phyloP scores from a whole-genome alignment of 2,113 vertebrate genomes.

The Lophius piscatorius region DNA sequence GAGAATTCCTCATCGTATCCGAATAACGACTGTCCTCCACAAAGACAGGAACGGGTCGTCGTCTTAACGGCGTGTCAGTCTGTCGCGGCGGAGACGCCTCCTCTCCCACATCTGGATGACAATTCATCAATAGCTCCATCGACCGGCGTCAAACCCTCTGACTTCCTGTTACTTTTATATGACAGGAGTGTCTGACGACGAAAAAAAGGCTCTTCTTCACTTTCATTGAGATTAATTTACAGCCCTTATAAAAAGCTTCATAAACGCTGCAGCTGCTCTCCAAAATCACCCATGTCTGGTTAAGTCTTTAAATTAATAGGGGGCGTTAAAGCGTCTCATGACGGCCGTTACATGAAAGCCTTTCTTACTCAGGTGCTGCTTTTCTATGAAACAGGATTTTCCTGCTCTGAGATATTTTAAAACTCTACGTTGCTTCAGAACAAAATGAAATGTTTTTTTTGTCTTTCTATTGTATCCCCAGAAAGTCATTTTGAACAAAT shows the following conservation, averaged over 20 bases:
- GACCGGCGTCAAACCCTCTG: conserved; percentile 38
- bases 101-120: conserved; percentile 60
- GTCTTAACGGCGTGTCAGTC: conserved; percentile 32
- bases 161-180: conserved; percentile 43
- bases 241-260: conserved; percentile 61
- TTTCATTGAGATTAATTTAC: conserved; percentile 55
- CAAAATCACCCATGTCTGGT: conserved; percentile 51
- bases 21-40: conserved; percentile 25
- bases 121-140: conserved; percentile 57
- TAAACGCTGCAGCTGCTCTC: conserved; percentile 66
- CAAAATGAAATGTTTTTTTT: no score
- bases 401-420: no score
- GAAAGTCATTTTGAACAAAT: no score
- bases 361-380: neutral
- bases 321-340: conserved; percentile 29
- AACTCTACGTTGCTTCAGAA: no score
- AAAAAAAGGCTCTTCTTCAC: conserved; percentile 33
- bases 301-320: conserved; percentile 52
- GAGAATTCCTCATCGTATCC: conserved; percentile 22
- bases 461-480: no score
- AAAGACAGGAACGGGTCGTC: conserved; percentile 10
- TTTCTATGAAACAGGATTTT: neutral
- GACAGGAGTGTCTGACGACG: conserved; percentile 37
- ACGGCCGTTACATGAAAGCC: conserved; percentile 6
- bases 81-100: conserved; percentile 47